Percentiles rank a stretch among this genome's conserved stretches.
phyloP scores from a whole-genome alignment of 2,797 vertebrate species.

The Menidia menidia region DNA sequence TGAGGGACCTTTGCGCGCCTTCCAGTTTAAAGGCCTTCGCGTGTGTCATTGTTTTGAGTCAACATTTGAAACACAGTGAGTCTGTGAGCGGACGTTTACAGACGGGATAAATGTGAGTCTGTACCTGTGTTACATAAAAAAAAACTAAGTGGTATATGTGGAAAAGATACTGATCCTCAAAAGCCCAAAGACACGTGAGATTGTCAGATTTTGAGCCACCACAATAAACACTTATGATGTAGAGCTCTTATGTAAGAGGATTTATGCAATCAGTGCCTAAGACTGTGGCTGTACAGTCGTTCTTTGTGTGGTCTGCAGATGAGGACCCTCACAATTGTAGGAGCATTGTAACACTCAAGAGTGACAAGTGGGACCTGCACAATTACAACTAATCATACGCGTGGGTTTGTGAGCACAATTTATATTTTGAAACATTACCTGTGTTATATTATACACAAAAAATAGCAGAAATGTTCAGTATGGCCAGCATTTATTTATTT shows the following conservation, averaged over 20 bases:
- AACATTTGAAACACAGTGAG: constrained; percentile 38
- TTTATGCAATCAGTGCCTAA: constrained; percentile 60
- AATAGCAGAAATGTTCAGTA: neutral
- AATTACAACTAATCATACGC: constrained; percentile 33
- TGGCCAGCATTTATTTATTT: neutral
- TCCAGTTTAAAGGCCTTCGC: constrained; percentile 26
- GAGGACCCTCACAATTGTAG: constrained; percentile 34
- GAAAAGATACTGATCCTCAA: constrained; percentile 3
- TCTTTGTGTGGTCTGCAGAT: constrained; percentile 57
- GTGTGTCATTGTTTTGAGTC: constrained; percentile 26
- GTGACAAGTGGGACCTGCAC: constrained; percentile 34
- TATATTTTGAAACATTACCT: neutral
- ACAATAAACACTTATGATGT: constrained; percentile 36
- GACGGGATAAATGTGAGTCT: constrained; percentile 7
- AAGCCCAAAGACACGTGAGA: neutral
- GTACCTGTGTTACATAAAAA: neutral
- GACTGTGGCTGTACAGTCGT: constrained; percentile 48
- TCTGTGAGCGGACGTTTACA: constrained; percentile 21
- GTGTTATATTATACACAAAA: no score
- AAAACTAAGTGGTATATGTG: constrained; percentile 2
- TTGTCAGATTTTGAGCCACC: neutral
- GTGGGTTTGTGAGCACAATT: neutral
- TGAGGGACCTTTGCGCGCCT: constrained; percentile 50
- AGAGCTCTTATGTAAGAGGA: constrained; percentile 59
- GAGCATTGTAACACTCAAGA: constrained; percentile 36